A percentile compares a stretch with the other conserved stretches of the same genome.
phyloP scores from a whole-genome alignment of 2,113 vertebrate genomes.

The Helogale parvula region DNA sequence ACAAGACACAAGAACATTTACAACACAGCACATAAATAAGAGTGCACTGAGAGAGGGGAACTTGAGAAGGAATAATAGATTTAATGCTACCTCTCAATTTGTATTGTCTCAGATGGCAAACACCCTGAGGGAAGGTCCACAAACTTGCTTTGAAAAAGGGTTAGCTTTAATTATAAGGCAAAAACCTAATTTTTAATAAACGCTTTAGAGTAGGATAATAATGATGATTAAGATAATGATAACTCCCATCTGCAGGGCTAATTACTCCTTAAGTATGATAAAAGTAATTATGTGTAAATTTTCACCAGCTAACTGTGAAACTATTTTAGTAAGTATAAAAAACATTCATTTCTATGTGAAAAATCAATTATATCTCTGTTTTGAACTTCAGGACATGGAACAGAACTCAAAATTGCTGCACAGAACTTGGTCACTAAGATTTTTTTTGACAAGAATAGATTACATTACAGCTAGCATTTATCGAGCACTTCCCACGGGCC shows the following conservation, averaged over 20 bases:
- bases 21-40: neutral
- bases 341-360: constrained; percentile 60
- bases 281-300: constrained; percentile 69
- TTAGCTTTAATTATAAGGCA: constrained; percentile 38
- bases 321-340: constrained; percentile 68
- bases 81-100: neutral
- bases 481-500: neutral
- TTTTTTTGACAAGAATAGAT: constrained; percentile 2
- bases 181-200: constrained; percentile 66
- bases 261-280: constrained; percentile 70
- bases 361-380: constrained; percentile 63
- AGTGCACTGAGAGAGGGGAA: neutral
- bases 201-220: constrained; percentile 66
- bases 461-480: neutral
- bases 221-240: constrained; percentile 72
- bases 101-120: neutral
- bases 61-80: neutral
- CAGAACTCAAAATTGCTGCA: constrained; percentile 51
- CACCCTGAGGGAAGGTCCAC: neutral
- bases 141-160: constrained; percentile 36
- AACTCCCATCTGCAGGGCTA: constrained; percentile 68
- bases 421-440: neutral
- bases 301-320: constrained; percentile 63
- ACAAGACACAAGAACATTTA: neutral
- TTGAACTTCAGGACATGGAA: constrained; percentile 46